phyloP scores from a whole-genome alignment of 1,140 invertebrate species.

The Hyposmocoma kahamanoa region DNA sequence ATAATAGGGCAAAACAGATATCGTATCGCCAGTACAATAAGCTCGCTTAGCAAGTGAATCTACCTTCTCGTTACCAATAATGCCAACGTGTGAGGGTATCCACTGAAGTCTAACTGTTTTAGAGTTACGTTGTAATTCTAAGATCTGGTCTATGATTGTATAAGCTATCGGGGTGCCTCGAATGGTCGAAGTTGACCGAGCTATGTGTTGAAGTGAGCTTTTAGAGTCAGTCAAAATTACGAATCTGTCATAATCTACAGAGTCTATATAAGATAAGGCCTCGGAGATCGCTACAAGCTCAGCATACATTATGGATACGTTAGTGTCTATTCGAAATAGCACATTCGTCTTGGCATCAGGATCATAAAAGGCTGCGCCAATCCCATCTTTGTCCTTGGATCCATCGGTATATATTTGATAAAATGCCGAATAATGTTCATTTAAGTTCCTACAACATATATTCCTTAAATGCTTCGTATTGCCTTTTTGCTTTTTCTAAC shows the following conservation, averaged over 20 bases:
- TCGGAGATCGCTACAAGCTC: constrained; percentile 11
- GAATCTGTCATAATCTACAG: not conserved
- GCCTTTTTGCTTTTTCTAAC: not conserved
- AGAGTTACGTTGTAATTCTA: not conserved
- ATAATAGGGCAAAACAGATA: not conserved
- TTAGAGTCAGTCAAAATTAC: not conserved
- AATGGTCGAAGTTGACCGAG: not conserved
- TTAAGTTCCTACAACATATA: no score
- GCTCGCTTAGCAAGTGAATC: not conserved
- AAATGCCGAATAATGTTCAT: no score
- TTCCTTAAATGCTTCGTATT: no score
- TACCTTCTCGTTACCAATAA: not conserved
- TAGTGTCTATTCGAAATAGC: constrained; percentile 1
- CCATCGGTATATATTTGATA: not conserved
- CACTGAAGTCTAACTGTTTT: not conserved
- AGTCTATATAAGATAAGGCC: constrained; percentile 13
- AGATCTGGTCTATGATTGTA: not conserved
- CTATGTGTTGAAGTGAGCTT: not conserved
- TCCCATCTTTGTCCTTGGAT: not conserved
- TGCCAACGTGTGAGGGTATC: not conserved
- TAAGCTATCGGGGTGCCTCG: not conserved
- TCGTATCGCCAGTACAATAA: not conserved
- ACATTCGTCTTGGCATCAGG: not conserved
- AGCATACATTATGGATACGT: constrained; percentile 11
- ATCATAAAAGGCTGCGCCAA: not conserved